Evolutionary conservation across 2,888 invertebrate species (phyloP), one percentile per base, ranked within the genome.

Genomic region (Sinhomidia bicolor): DNA sequence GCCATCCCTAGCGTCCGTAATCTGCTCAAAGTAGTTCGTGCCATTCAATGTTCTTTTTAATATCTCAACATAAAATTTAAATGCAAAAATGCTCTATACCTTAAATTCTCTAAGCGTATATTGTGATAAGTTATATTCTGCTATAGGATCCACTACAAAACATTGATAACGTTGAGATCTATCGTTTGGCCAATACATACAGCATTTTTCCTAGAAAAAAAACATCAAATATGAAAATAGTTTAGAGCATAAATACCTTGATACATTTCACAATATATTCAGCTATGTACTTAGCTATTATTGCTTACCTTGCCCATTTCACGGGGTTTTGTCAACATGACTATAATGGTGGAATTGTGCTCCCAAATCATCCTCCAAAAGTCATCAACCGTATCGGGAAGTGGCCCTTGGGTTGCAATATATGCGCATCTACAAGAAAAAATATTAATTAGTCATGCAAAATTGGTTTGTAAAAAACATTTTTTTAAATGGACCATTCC

Each of bases 351-450:
- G 0, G 99, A 99, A 94, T 99, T 99, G 94, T 99, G 99, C 93
- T 99, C 99, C 99, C 99, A 99, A 62, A 99, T 95, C 99, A 99
- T 99, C 89, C 99, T 95, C 99, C 99, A 99, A 94, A 99, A 98
- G 94, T 99, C 99, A 93, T 99, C 99, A 0, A 98, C 98, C 0
- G 99, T 99, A 93, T 99, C 98, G 80, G 96, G 96, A 87, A 99
- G 94, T 0, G 99, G 99, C n/a, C 99, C 99, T 85, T 89, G 90
- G 5, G 90, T 97, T 5, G 99, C 99, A 90, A 99, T 98, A 93
- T 99, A 99, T 0, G 99, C 99, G 90, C 96, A 96, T 80, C 98
- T 95, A 82, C n/a, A 47, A 51, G 68, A 74, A 57, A 89, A 89
- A 62, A 4, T 6, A 36, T 44, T 9, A 32, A 74, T 7, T 44